Conservation (phyloP, 2,888 invertebrate genomes). For the Plutella xylostella region DNA sequence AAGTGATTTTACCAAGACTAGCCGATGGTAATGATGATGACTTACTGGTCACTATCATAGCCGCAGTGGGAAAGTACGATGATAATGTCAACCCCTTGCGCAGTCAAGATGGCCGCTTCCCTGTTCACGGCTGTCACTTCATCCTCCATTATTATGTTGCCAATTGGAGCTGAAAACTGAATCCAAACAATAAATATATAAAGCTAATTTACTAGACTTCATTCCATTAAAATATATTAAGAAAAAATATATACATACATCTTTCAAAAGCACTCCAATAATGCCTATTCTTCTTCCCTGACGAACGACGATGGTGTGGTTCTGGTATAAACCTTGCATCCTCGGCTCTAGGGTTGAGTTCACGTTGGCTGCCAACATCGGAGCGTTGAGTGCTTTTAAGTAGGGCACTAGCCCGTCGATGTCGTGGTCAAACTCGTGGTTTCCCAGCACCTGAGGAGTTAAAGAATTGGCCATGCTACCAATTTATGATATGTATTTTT, state of each 20-base stretch:
- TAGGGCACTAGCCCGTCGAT: conserved; percentile 80
- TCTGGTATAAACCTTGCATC: conserved; percentile 71
- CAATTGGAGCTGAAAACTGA: conserved; percentile 76
- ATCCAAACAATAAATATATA: background rate
- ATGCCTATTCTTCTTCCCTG: conserved; percentile 78
- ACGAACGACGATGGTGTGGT: conserved; percentile 73
- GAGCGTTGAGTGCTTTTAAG: conserved; percentile 71
- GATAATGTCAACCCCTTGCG: conserved; percentile 78
- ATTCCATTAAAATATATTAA: background rate
- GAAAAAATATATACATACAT: conserved; percentile 22
- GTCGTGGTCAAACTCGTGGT: conserved; percentile 88
- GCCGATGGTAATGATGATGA: too few relatives aligned
- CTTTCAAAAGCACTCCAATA: conserved; percentile 77
- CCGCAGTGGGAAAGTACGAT: conserved; percentile 89
- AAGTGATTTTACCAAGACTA: too few relatives aligned
- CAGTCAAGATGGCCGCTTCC: conserved; percentile 74
- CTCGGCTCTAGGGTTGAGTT: conserved; percentile 76
- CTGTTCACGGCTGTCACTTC: conserved; percentile 75
- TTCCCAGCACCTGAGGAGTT: conserved; percentile 78
- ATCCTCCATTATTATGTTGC: conserved; percentile 75
- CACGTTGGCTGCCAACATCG: conserved; percentile 82
- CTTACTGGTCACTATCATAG: conserved; percentile 42
- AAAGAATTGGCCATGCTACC: too few relatives aligned
- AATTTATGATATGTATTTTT: too few relatives aligned
- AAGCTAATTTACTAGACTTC: background rate